Evolutionary conservation across 2,888 invertebrate genomes (phyloP), one percentile per base, ranked within the genome.

Genomic region (Lepidocyrtinus sp.): DNA sequence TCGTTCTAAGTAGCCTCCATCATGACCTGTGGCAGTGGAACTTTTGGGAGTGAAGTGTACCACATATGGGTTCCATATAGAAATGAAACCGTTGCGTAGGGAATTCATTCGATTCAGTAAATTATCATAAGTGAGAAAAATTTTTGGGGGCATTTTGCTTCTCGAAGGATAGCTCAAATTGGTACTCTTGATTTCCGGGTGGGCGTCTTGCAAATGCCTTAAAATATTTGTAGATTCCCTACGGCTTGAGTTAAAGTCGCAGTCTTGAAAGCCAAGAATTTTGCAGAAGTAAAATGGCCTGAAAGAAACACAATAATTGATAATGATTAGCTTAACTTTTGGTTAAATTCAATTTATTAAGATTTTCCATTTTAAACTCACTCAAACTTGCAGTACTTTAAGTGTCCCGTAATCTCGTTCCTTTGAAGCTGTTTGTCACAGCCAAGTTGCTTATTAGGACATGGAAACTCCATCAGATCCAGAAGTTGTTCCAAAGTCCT

Each of bases 241-340:
- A 17, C 3, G 1, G 62, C 17, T 19, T 25, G 55, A 50, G 24
- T 61, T 61, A 26, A n/a, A 75, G 17, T 26, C 2, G 21, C 75
- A 75, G 25, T n/a, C 26, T 21, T 24, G 25, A 27, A 68, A 75
- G 22, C 75, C 75, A 22, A 75, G 67, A 0, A 75, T 27, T 46
- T 75, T 75, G 62, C 75, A 75, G 26, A 75, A 68, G 15, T 68
- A 68, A 50, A 61, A 61, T 17, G 68, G 61, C 17, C 75, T 75
- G 7, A 36, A 22, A 61, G 21, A 21, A 12, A 45, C 1, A 19
- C 2, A 5, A 17, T 9, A 55, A 55, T 12, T 5, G 36, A 36
- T 7, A 7, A 36, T 7, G 36, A 36, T 7, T 7, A 12, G 5
- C 36, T 36, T 36, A 36, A 7, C 36, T 7, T 36, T 7, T 36